Percentiles rank a stretch among this genome's conserved stretches.
phyloP scores from a whole-genome alignment of 2,113 vertebrate genomes.

The Atrichornis clamosus region DNA sequence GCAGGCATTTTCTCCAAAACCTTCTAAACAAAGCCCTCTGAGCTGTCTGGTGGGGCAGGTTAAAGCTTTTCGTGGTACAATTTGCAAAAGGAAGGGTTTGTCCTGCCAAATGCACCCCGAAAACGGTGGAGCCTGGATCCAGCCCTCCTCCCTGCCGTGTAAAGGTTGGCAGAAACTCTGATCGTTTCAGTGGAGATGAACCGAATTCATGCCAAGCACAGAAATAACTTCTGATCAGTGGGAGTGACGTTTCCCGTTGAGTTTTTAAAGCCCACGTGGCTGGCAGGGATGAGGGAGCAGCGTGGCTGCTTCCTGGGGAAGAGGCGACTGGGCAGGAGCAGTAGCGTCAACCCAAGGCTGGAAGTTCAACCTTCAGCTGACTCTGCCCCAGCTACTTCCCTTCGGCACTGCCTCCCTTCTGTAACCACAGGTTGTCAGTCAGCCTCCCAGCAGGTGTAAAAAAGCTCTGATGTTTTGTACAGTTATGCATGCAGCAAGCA shows the following conservation, averaged over 20 bases:
- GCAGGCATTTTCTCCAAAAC: not conserved
- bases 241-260: not conserved
- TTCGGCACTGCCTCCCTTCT: not conserved
- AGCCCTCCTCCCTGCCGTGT: not conserved
- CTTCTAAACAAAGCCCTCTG: not conserved
- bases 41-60: not conserved
- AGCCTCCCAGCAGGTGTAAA: not conserved
- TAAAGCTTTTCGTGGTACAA: not conserved
- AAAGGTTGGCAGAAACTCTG: not conserved
- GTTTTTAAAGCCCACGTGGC: accelerated
- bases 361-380: not conserved
- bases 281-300: not conserved
- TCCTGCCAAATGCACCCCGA: not conserved
- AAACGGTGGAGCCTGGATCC: not conserved
- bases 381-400: not conserved
- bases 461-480: not conserved
- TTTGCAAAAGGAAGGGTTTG: not conserved
- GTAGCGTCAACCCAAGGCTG: not conserved
- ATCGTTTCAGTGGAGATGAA: not conserved
- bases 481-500: not conserved
- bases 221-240: not conserved
- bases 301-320: not conserved
- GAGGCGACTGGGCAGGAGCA: not conserved
- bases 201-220: not conserved
- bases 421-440: not conserved